Evolutionary conservation across 2,888 invertebrate genomes (phyloP), one percentile per base, ranked within the genome.

Genomic region (Drosophila aldrichi): DNA sequence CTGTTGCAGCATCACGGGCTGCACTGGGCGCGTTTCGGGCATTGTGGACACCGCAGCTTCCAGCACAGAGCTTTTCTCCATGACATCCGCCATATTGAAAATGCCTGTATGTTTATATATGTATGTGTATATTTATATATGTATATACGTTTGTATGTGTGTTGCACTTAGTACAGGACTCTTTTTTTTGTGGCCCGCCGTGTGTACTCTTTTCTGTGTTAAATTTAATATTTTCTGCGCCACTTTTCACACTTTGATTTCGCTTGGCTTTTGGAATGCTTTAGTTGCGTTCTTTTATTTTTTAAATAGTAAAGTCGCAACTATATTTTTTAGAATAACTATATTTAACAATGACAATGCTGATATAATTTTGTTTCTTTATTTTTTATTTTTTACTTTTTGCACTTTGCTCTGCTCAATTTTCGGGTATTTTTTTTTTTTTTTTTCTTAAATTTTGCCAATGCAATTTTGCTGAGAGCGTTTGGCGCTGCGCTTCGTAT

Each of bases 31-130:
- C 55, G 85, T 51, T 62, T 82, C 86, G 65, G 77, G 67, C 56
- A 83, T 74, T 70, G 83, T 77, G 71, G 85, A 70, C 70, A 77
- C 77, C 81, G 81, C 91, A 88, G 77, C 77, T 77, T 91, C 91
- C 90, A 91, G 82, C 70, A 82, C 71, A 62, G 88, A 92, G 92
- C 91, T 92, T 92, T 91, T 92, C 89, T 91, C 91, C 90, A 92
- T 81, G 76, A 91, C 88, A 84, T 91, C 91, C 91, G 91, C 91
- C 91, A 91, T 91, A 82, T 83, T 90, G 78, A 84, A 91, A 90
- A 72, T 74, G 76, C 48, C 60, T 65, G 46, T 74, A 58, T 74
- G 41, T 70, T 54, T 69, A 52, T 58, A 36, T 74, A 34, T 55
- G 14, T 64, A 48, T 69, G 38, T 62, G 32, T 77, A 10, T 32